Percentiles rank a stretch among this genome's conserved stretches.
Conservation (phyloP, 2,113 vertebrate species). For the Pollachius pollachius region DNA sequence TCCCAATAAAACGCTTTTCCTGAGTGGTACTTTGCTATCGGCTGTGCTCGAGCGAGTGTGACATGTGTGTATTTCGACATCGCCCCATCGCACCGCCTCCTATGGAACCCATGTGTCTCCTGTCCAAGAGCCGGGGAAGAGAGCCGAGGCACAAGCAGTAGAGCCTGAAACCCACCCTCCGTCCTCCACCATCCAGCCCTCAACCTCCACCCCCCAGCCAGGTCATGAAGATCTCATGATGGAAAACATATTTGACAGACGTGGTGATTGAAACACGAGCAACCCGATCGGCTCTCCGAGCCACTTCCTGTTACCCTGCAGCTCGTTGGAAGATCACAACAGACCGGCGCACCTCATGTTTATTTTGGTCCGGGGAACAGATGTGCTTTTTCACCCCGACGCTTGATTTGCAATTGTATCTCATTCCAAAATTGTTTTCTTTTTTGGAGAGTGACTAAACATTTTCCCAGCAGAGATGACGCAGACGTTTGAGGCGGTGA, state of each 20-base stretch:
- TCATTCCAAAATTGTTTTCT: neutral
- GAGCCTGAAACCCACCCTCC: no score
- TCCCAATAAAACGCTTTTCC: no score
- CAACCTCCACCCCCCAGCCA: no score
- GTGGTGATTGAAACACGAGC: constrained; percentile 35
- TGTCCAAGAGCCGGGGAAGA: no score
- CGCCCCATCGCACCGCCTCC: no score
- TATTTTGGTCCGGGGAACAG: constrained; percentile 49
- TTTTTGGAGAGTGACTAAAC: constrained; percentile 37
- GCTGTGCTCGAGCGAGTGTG: no score
- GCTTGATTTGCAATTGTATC: constrained; percentile 35
- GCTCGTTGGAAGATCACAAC: constrained; percentile 29
- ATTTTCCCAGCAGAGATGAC: constrained; percentile 33
- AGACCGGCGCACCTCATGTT: constrained; percentile 42
- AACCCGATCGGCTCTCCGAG: constrained; percentile 14
- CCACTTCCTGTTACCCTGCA: constrained; percentile 46
- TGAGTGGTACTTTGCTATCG: no score
- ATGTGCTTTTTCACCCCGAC: constrained; percentile 36
- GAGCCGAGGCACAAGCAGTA: no score
- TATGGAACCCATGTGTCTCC: no score
- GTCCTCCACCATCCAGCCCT: no score
- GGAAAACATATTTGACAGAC: constrained; percentile 37
- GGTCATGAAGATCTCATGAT: constrained; percentile 14
- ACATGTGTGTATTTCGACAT: no score
- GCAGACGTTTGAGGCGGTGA: constrained; percentile 4